Evolutionary conservation across 2,888 invertebrate species (phyloP).

Genomic region (Drosophila rubida): DNA sequence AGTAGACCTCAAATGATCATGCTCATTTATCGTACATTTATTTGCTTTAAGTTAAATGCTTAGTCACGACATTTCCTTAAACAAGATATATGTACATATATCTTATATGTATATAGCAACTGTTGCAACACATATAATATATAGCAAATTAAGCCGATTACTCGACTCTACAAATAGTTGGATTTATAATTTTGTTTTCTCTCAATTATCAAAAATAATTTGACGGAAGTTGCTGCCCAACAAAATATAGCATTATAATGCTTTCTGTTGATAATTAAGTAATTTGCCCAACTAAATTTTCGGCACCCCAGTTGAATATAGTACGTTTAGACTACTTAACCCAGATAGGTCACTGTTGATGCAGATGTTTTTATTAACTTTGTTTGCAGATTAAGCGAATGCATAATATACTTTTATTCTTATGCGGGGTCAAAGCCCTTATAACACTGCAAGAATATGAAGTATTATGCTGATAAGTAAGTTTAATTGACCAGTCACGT

Average conservation of each 20-base stretch:
- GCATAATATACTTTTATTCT: constrained; percentile 1
- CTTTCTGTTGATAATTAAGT: neutral
- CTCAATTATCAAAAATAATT: neutral
- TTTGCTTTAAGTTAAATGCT: constrained; percentile 1
- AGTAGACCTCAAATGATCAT: constrained; percentile 12
- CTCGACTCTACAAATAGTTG: neutral
- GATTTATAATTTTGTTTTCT: neutral
- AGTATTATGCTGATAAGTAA: constrained; percentile 38
- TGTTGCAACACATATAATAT: neutral
- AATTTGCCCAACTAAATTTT: neutral
- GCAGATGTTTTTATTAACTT: constrained; percentile 8
- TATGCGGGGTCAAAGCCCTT: constrained; percentile 19
- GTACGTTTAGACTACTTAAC: neutral
- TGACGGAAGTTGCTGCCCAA: neutral
- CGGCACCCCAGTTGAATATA: neutral
- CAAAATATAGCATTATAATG: neutral
- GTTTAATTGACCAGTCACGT: constrained; percentile 38
- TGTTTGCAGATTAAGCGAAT: constrained; percentile 8
- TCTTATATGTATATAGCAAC: too few relatives aligned
- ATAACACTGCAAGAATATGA: constrained; percentile 3
- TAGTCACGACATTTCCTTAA: constrained; percentile 5
- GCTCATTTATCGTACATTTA: neutral
- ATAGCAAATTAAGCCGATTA: neutral
- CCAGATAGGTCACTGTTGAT: neutral
- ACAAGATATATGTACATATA: neutral